Evolutionary conservation across 2,113 vertebrate species (phyloP).

Genomic region (Abramis brama): DNA sequence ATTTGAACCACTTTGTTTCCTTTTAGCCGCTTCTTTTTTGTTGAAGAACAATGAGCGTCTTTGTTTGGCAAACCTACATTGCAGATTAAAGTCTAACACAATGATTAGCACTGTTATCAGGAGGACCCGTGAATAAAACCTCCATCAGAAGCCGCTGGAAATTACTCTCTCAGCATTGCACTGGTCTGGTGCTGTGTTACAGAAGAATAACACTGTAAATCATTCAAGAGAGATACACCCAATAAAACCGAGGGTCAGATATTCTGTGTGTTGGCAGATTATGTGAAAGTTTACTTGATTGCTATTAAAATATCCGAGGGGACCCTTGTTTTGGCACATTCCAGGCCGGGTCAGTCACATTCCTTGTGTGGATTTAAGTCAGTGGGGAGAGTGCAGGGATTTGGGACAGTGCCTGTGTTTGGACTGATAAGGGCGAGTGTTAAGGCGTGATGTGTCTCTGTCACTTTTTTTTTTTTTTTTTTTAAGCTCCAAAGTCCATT

Average conservation of each 20-base stretch:
- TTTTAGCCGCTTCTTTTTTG: constrained; percentile 46
- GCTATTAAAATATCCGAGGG: constrained; percentile 43
- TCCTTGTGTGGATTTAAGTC: constrained; percentile 56
- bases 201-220: constrained; percentile 29
- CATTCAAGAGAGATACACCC: not conserved
- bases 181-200: not conserved
- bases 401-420: constrained; percentile 55
- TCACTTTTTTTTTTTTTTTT: not conserved
- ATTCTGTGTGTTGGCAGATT: not conserved
- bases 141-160: not conserved
- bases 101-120: constrained; percentile 42
- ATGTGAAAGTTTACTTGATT: constrained; percentile 49
- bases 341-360: constrained; percentile 46
- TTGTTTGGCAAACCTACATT: constrained; percentile 49
- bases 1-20: constrained; percentile 63
- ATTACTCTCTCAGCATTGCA: not conserved
- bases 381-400: constrained; percentile 53
- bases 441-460: not conserved
- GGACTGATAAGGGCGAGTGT: constrained; percentile 41
- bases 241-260: not conserved
- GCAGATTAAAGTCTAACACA: constrained; percentile 50
- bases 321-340: constrained; percentile 48
- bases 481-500: not conserved
- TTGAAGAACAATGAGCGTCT: constrained; percentile 54
- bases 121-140: not conserved